Conservation (phyloP, 64 coral and sea anemone genomes). For the Montipora efflorescens region DNA sequence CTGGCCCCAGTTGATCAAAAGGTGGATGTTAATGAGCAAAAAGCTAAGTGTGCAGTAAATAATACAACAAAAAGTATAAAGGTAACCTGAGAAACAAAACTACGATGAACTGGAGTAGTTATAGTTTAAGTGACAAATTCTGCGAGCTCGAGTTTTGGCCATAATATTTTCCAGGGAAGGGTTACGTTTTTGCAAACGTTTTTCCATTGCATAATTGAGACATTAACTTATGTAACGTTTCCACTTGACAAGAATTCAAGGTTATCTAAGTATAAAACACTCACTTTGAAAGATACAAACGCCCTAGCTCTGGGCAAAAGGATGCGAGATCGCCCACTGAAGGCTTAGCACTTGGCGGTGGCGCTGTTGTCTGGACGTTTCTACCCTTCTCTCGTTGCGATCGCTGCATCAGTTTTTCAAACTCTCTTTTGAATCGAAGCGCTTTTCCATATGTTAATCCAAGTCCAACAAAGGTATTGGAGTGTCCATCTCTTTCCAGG, state of each 20-base stretch:
- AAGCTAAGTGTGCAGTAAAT: too few relatives aligned
- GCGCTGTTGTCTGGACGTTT: background rate
- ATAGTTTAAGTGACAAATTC: too few relatives aligned
- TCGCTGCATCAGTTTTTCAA: constrained; percentile 43
- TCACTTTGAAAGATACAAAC: constrained; percentile 15
- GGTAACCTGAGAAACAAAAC: too few relatives aligned
- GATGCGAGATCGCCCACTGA: constrained; percentile 22
- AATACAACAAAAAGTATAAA: too few relatives aligned
- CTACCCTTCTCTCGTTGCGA: background rate
- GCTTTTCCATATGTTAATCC: constrained; percentile 59
- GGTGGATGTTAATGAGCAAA: too few relatives aligned
- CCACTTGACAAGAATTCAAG: background rate
- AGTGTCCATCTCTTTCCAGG: constrained; percentile 46
- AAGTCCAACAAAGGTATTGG: constrained; percentile 35
- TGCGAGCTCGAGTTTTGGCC: too few relatives aligned
- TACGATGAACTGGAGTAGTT: too few relatives aligned
- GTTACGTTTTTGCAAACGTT: too few relatives aligned
- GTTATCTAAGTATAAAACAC: background rate
- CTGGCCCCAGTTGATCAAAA: too few relatives aligned
- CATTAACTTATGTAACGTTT: background rate
- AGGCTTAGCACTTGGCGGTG: background rate
- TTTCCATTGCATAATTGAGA: too few relatives aligned
- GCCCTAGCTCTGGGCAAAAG: background rate
- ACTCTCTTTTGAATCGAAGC: constrained; percentile 35
- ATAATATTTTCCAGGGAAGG: too few relatives aligned